Percentiles rank a stretch among this genome's conserved stretches.
These are phyloP conservation scores for Dromius quadrimaculatus DNA, from an alignment of 2,888 invertebrate genomes.

Conservation along the genomic window DNA sequence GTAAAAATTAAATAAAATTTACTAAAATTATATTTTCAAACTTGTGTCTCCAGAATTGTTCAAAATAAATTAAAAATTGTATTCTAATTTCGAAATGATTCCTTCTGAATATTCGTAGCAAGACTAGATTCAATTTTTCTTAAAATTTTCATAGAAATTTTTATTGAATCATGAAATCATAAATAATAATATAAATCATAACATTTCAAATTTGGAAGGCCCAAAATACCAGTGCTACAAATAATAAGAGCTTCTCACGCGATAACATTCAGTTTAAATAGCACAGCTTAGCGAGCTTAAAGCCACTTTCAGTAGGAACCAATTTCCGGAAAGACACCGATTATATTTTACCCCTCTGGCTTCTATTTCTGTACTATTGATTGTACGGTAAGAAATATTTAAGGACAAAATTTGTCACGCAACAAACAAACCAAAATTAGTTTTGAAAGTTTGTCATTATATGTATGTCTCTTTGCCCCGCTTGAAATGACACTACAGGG, in stretches of 20 bases:
- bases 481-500: not conserved
- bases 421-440: conserved; percentile 47
- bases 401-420: conserved; percentile 50
- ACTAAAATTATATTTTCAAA: too few relatives aligned
- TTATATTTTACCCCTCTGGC: conserved; percentile 20
- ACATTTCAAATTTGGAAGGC: conserved; percentile 10
- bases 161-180: too few relatives aligned
- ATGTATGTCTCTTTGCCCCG: conserved; percentile 2
- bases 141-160: too few relatives aligned
- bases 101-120: too few relatives aligned
- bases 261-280: conserved; percentile 7
- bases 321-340: conserved; percentile 48
- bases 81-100: too few relatives aligned
- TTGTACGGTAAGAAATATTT: conserved; percentile 24
- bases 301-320: conserved; percentile 38
- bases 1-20: too few relatives aligned
- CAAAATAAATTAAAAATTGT: too few relatives aligned
- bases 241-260: conserved; percentile 35
- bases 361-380: conserved; percentile 37
- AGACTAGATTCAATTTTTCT: too few relatives aligned
- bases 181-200: not conserved
- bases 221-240: conserved; percentile 16
- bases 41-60: too few relatives aligned
- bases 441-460: conserved; percentile 50
- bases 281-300: not conserved